phyloP scores from a whole-genome alignment of 2,888 invertebrate species.

The Nomada goodeniana region DNA sequence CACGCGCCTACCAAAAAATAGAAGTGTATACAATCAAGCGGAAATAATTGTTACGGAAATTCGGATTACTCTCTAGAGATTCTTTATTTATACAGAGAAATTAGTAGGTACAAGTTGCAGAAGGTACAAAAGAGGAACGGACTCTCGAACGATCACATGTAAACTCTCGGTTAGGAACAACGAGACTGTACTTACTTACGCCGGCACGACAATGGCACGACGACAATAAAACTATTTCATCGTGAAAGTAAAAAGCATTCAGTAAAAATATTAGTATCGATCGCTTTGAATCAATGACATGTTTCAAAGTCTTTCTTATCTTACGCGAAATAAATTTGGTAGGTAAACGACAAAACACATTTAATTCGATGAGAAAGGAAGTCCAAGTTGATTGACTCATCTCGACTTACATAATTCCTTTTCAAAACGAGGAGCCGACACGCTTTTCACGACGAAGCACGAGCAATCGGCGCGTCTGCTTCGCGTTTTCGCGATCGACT shows the following conservation, averaged over 20 bases:
- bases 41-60: too few relatives aligned
- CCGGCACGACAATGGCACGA: constrained; percentile 4
- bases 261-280: constrained; percentile 5
- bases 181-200: constrained; percentile 25
- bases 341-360: background rate
- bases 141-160: constrained; percentile 52
- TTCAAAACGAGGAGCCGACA: constrained; percentile 13
- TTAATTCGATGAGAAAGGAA: background rate
- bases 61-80: background rate
- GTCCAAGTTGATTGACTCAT: background rate
- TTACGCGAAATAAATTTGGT: background rate
- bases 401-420: background rate
- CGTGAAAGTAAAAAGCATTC: background rate
- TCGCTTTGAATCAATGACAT: constrained; percentile 19
- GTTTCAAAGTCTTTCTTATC: constrained; percentile 18
- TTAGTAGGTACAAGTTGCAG: constrained; percentile 54
- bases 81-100: constrained; percentile 49
- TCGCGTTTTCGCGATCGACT: constrained; percentile 34
- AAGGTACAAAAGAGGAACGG: constrained; percentile 66
- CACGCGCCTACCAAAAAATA: too few relatives aligned
- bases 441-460: constrained; percentile 15
- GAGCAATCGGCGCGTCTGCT: background rate
- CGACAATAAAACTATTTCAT: constrained; percentile 25
- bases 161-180: constrained; percentile 55
- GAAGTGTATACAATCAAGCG: too few relatives aligned